Conservation (phyloP, 2,888 invertebrate genomes). For the Synanthedon formicaeformis region DNA sequence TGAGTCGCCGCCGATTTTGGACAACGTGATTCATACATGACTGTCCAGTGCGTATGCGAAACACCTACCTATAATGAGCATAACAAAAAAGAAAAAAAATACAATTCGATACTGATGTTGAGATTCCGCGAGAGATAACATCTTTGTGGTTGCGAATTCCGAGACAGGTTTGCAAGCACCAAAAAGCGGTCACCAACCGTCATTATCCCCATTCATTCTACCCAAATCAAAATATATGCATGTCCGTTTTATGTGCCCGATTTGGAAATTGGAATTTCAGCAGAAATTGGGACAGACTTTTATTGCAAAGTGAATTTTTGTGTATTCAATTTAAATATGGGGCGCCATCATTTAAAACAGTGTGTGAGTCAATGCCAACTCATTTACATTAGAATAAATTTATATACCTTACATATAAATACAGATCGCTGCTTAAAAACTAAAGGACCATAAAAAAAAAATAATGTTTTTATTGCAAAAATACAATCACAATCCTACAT, state of each 20-base stretch:
- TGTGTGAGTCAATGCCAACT: no score
- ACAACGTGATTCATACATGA: conserved; percentile 14
- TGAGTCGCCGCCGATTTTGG: conserved; percentile 10
- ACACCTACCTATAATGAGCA: neutral
- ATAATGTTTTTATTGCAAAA: no score
- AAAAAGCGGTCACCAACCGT: conserved; percentile 28
- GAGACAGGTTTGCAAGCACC: conserved; percentile 28
- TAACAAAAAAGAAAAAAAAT: neutral
- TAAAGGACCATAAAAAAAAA: no score
- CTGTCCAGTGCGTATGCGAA: neutral
- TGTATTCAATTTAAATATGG: neutral
- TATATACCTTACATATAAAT: no score
- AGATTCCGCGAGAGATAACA: conserved; percentile 33
- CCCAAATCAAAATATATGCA: conserved; percentile 15
- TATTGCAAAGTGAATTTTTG: neutral
- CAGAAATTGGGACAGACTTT: neutral
- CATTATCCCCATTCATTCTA: conserved; percentile 38
- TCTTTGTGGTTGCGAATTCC: conserved; percentile 22
- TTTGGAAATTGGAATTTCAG: neutral
- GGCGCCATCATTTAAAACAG: no score
- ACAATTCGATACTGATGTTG: conserved; percentile 31
- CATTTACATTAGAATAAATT: no score
- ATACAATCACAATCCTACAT: no score
- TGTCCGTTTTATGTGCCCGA: neutral
- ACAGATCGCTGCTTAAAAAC: no score